A percentile compares a stretch with the other conserved stretches of the same genome.
Evolutionary conservation across 2,113 vertebrate genomes (phyloP).

Genomic region (Takifugu bimaculatus): DNA sequence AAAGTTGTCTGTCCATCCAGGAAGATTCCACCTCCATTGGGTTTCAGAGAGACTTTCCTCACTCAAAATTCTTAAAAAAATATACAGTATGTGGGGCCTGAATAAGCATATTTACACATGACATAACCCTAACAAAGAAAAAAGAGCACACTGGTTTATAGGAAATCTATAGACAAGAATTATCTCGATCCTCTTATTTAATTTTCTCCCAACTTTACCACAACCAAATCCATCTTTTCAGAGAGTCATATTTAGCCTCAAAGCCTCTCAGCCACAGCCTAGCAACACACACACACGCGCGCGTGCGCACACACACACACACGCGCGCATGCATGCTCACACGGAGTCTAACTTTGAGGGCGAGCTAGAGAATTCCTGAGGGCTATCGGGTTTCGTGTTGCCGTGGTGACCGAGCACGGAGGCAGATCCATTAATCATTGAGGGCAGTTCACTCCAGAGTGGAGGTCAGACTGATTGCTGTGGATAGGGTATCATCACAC

Average conservation of each 20-base stretch:
- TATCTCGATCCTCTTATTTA: neutral
- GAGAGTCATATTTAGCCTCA: conserved; percentile 42
- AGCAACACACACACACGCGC: conserved; percentile 27
- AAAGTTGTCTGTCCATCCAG: too few relatives aligned
- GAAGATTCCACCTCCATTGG: too few relatives aligned
- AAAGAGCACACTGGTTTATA: too few relatives aligned
- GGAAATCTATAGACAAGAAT: too few relatives aligned
- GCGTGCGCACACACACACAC: conserved; percentile 23
- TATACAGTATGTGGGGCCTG: neutral
- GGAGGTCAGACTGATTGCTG: conserved; percentile 99
- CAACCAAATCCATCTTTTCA: conserved; percentile 55
- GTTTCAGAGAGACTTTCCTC: too few relatives aligned
- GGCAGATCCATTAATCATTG: conserved; percentile 99
- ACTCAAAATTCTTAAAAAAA: too few relatives aligned
- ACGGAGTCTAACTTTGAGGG: conserved; percentile 60
- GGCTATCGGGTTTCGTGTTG: conserved; percentile 94
- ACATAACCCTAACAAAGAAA: conserved; percentile 1
- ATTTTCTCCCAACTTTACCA: conserved; percentile 38
- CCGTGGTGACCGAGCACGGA: conserved; percentile 95
- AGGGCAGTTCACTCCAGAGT: conserved; percentile 89
- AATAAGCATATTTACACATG: neutral
- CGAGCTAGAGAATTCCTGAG: conserved; percentile 94
- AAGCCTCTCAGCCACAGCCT: conserved; percentile 53
- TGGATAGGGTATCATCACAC: conserved; percentile 97
- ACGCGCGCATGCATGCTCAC: conserved; percentile 27